Base-by-base conservation (phyloP, 2,113 vertebrate genomes). In the Pachypanchax playfairii region DNA sequence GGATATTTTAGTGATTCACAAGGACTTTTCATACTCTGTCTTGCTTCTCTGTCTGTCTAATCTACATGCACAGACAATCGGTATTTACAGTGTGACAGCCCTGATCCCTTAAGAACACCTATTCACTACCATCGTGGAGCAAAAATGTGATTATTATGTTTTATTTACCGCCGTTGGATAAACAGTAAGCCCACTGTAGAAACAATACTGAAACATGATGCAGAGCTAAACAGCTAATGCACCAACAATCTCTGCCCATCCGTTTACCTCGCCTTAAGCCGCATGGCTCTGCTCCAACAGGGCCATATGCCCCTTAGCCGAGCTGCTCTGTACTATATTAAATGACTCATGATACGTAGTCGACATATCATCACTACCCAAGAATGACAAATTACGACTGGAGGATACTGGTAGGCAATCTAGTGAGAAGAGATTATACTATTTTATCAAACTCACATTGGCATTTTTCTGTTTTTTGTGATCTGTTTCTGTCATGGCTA, bases 241-340 rank as follows among this genome's bases (percentile, higher is more conserved):
- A 83, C 79, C 79, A 73, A 39, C 72, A 66, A 22, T 84, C 73
- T 64, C 72, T 79, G 62, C 76, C 79, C 79, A 77, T 82, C 64
- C 64, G 6, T 81, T 80, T 84, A 73, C 66, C 77, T 73, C 14
- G 82, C 84, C 80, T 78, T 42, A 59, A 84, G 82, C 75, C 25
- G 28, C 74, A 18, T 86, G 85, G 84, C 83, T 65, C 11, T n/a
- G 52, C 61, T 82, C 81, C 86, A 85, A 21, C 58, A 22, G 38
- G 49, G 63, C 83, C 83, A 85, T 82, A 79, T 88, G 83, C 76
- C 79, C 83, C 73, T 72, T 75, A 82, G 81, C 69, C 52, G 70
- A 41, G 66, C 75, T 71, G 42, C 67, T 65, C 60, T 18, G 62
- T 66, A n/a, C 55, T 52, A 60, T 55, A 51, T 60, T 79, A 80